Evolutionary conservation across 2,888 invertebrate genomes (phyloP), one percentile per base, ranked within the genome.

Genomic region (Trissolcus brochymenae): DNA sequence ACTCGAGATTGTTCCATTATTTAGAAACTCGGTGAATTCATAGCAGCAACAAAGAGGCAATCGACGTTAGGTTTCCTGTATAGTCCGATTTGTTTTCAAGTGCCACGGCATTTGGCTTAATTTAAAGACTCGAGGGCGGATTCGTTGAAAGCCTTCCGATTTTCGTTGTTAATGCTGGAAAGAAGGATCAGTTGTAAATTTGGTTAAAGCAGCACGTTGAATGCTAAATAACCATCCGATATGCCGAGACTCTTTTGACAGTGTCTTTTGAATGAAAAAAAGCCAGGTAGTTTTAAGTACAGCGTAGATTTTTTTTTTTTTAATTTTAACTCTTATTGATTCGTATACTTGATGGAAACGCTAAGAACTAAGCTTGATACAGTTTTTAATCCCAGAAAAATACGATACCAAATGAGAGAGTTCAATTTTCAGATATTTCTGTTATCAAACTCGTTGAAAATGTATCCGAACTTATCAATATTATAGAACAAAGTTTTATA

Each of bases 71-170:
- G 79, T 70, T 66, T 19, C 73, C 73, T 51, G 56, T 54, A 43
- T 46, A 64, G 67, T 67, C 78, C 77, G 79, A 84, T 84, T 82
- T 84, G 83, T 82, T 84, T 84, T 80, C 81, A 73, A 77, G 74
- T 66, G 75, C 79, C 65, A 81, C 74, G 53, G 57, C 61, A 76
- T 82, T 84, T 79, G 78, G 81, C 80, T 85, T 84, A 82, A 85
- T 84, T 82, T 83, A 82, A 83, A 83, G 81, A 81, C 77, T 79
- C 64, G 72, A 80, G 82, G 79, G 81, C 80, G 80, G 76, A 71
- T 65, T 77, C 80, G 70, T 75, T 80, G 80, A 79, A 82, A 81
- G 74, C 80, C 80, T 81, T 78, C 67, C 70, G 59, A 79, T 73
- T 79, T 76, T 71, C 70, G 76, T 71, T 80, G 73, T 76, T 78